Conservation (phyloP, 2,113 vertebrate species). For the Istiophorus platypterus region DNA sequence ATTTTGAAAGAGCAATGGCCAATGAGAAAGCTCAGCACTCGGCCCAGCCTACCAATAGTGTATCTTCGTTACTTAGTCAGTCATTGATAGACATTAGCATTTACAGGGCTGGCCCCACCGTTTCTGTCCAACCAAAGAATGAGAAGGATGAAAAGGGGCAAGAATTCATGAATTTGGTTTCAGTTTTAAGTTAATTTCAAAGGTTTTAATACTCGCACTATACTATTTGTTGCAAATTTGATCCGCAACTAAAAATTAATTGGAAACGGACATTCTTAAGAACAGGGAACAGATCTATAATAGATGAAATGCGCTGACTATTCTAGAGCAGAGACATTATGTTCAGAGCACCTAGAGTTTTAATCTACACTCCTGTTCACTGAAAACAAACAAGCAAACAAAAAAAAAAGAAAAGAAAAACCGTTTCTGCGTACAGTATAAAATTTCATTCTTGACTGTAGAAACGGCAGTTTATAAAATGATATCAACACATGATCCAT, state of each 20-base stretch:
- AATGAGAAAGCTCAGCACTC: too few relatives aligned
- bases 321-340: background rate
- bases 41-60: too few relatives aligned
- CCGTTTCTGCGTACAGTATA: background rate
- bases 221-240: background rate
- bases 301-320: background rate
- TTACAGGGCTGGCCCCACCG: too few relatives aligned
- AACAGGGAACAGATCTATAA: background rate
- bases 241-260: background rate
- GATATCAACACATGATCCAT: background rate
- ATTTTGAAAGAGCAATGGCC: too few relatives aligned
- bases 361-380: background rate
- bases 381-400: too few relatives aligned
- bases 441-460: background rate
- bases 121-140: background rate
- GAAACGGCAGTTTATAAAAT: background rate
- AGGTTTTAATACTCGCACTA: background rate
- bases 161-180: background rate
- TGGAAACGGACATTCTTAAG: background rate
- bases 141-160: background rate
- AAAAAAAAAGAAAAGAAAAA: too few relatives aligned
- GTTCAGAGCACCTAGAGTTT: too few relatives aligned
- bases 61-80: too few relatives aligned
- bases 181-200: background rate
- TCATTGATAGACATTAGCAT: too few relatives aligned